Evolutionary conservation across 2,888 invertebrate genomes (phyloP).

Genomic region (Micropterix aruncella): DNA sequence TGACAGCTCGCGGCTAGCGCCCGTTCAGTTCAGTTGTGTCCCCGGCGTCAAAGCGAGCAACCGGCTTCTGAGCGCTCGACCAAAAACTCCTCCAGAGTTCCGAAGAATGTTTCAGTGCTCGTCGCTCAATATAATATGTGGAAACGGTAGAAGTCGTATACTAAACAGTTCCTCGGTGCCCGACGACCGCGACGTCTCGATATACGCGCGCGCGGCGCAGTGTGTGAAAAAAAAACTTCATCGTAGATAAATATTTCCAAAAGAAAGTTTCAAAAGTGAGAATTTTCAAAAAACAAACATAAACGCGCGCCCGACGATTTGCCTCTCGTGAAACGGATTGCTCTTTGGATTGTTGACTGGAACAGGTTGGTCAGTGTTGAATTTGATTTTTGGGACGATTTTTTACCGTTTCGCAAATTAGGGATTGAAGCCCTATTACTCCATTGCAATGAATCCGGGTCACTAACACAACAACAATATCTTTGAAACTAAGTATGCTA

Average conservation of each 20-base stretch:
- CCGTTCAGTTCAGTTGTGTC: constrained; percentile 24
- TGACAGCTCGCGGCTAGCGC: constrained; percentile 6
- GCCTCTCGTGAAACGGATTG: no score
- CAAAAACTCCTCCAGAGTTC: constrained; percentile 36
- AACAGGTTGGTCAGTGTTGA: background rate
- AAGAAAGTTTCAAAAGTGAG: constrained; percentile 34
- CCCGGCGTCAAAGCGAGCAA: constrained; percentile 34
- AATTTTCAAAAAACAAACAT: background rate
- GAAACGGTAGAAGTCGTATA: constrained; percentile 39
- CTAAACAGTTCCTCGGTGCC: constrained; percentile 38
- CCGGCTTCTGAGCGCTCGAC: constrained; percentile 31
- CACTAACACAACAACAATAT: no score
- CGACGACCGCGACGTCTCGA: constrained; percentile 38
- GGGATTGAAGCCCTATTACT: no score
- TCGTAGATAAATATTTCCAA: no score
- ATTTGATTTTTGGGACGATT: no score
- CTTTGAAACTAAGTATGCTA: no score
- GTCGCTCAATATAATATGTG: constrained; percentile 40
- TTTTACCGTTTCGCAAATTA: no score
- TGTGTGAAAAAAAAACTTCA: constrained; percentile 43
- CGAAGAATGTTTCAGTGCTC: constrained; percentile 43
- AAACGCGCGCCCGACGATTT: no score
- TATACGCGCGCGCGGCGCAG: constrained; percentile 43
- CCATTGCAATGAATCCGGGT: no score
- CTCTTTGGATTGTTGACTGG: background rate